Conservation (phyloP, 2,888 invertebrate genomes). For the Volucella bombylans region DNA sequence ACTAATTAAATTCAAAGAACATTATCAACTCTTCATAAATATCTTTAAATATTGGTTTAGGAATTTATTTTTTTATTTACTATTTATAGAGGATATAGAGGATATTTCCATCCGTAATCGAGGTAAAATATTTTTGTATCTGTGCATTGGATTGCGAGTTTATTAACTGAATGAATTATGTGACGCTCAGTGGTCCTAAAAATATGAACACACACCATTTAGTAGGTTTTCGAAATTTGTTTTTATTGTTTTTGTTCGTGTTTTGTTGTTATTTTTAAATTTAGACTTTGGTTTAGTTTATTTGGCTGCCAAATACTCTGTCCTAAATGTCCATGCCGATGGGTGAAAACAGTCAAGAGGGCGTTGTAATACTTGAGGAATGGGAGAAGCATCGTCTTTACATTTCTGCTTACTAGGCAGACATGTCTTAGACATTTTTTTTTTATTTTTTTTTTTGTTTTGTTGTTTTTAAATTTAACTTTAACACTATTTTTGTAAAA, state of each 20-base stretch:
- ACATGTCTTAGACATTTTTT: slow-evolving; percentile 26
- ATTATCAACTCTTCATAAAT: slow-evolving; percentile 11
- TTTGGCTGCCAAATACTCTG: slow-evolving; percentile 62
- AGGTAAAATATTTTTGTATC: not conserved
- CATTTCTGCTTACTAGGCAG: slow-evolving; percentile 12
- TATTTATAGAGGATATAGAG: not conserved
- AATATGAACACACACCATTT: slow-evolving; percentile 7
- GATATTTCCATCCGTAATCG: no score
- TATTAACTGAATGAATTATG: not conserved
- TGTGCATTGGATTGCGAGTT: not conserved
- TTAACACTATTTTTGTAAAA: not conserved
- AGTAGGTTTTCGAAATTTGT: not conserved
- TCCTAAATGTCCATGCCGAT: slow-evolving; percentile 42
- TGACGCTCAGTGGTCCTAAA: not conserved
- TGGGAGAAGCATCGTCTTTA: not conserved
- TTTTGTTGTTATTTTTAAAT: slow-evolving; percentile 30
- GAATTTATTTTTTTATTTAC: not conserved
- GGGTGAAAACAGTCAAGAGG: slow-evolving; percentile 35
- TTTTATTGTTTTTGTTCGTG: slow-evolving; percentile 19
- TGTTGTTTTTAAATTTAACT: no score
- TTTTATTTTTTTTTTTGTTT: not conserved
- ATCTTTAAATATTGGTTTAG: not conserved
- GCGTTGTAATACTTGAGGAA: slow-evolving; percentile 33
- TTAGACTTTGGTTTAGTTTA: slow-evolving; percentile 1
- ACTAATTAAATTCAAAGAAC: slow-evolving; percentile 2